phyloP scores from a whole-genome alignment of 2,797 vertebrate species.

The Acanthiza pusilla region DNA sequence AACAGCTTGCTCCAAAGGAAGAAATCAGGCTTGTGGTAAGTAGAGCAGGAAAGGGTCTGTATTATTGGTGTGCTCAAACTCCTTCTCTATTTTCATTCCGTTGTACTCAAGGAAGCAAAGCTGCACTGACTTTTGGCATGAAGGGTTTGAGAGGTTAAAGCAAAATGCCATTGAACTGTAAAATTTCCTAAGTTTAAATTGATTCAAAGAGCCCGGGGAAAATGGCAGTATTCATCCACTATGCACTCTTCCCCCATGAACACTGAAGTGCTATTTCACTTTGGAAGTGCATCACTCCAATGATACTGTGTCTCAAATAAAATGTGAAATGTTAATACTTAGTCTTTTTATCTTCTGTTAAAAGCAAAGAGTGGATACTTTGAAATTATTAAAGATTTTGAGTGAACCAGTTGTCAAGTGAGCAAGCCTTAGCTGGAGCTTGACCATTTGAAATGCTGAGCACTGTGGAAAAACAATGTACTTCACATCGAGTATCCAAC shows the following conservation, averaged over 20 bases:
- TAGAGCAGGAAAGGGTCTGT: not conserved
- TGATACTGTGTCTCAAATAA: not conserved
- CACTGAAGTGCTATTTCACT: not conserved
- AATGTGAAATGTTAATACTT: not conserved
- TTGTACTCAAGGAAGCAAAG: not conserved
- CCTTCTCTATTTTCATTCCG: not conserved
- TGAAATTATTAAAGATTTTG: not conserved
- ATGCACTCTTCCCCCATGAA: not conserved
- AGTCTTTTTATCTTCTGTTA: not conserved
- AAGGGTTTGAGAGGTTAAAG: not conserved
- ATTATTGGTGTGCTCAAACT: not conserved
- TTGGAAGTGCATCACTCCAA: not conserved
- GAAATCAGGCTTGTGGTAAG: constrained; percentile 97
- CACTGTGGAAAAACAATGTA: not conserved
- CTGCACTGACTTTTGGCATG: not conserved
- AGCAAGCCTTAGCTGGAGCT: not conserved
- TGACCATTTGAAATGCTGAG: not conserved
- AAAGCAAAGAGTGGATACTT: not conserved
- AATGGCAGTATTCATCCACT: not conserved
- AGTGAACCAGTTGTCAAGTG: not conserved
- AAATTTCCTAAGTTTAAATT: not conserved
- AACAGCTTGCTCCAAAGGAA: constrained; percentile 91
- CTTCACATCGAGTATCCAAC: not conserved
- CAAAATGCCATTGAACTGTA: not conserved
- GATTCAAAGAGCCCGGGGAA: not conserved